Conservation (phyloP, 2,113 vertebrate species). For the Microtus richardsoni region DNA sequence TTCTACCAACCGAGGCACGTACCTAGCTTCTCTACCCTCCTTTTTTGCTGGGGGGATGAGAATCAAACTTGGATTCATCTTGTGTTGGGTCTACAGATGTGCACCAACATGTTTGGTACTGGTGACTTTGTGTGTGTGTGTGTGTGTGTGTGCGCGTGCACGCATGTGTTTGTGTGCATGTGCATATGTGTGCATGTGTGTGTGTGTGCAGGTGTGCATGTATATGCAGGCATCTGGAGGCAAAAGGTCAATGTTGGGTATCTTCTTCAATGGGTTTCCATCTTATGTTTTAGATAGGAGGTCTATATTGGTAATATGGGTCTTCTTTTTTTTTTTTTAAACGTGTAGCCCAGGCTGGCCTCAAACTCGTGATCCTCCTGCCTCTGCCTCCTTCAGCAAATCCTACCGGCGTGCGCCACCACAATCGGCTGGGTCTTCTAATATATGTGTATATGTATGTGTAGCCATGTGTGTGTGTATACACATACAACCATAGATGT, state of each 20-base stretch:
- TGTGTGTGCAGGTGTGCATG: neutral
- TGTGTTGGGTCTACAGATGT: neutral
- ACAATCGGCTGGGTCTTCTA: neutral
- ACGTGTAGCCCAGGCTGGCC: too few relatives aligned
- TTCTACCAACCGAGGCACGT: neutral
- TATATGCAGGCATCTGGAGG: neutral
- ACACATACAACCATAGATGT: neutral
- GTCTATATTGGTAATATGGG: neutral
- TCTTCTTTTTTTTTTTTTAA: too few relatives aligned
- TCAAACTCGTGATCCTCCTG: too few relatives aligned
- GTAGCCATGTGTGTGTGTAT: neutral
- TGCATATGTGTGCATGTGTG: neutral
- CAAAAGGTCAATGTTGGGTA: neutral
- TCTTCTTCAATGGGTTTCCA: neutral
- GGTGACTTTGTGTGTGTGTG: neutral
- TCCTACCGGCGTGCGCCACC: too few relatives aligned
- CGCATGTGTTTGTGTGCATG: neutral
- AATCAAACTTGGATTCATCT: neutral
- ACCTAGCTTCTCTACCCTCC: neutral
- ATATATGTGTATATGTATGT: neutral
- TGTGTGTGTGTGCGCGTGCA: neutral
- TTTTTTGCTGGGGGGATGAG: neutral
- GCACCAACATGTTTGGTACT: neutral
- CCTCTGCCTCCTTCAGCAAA: too few relatives aligned
- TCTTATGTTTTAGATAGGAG: neutral